These are phyloP conservation scores for Ceyx melanurus DNA, from an alignment of 2,113 vertebrate genomes.

Conservation along the genomic window DNA sequence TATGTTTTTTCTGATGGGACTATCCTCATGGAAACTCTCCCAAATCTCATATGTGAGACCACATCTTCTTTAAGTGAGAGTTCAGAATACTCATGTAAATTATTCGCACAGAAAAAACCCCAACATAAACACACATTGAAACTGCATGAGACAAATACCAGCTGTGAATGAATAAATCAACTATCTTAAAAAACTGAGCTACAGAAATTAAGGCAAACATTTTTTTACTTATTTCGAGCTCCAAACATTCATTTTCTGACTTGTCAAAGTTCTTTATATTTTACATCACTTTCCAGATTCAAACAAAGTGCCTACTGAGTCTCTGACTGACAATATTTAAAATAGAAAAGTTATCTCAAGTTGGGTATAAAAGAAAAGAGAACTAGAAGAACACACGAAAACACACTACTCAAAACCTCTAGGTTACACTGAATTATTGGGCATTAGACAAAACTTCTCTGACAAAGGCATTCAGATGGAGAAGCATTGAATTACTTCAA, in stretches of 20 bases:
- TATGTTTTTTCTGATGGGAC: not conserved
- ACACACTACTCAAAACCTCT: not conserved
- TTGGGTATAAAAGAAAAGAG: not conserved
- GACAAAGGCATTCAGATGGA: not conserved
- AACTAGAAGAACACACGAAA: not conserved
- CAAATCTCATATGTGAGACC: not conserved
- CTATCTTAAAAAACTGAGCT: not conserved
- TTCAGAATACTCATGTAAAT: not conserved
- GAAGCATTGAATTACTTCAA: not conserved
- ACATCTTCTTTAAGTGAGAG: not conserved
- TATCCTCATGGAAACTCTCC: not conserved
- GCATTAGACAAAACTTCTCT: not conserved
- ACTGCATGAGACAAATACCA: not conserved
- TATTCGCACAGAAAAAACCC: not conserved
- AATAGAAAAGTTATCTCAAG: not conserved
- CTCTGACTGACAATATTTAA: not conserved
- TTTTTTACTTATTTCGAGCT: not conserved
- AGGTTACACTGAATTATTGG: not conserved
- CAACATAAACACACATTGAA: not conserved
- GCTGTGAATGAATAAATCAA: not conserved
- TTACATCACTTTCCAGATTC: not conserved
- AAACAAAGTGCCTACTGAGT: not conserved
- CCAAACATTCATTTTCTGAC: not conserved
- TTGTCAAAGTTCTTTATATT: not conserved
- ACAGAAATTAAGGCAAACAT: not conserved